Percentiles rank a stretch among this genome's conserved stretches.
Conservation (phyloP, 2,888 invertebrate species). For the Nymphalis polychloros region DNA sequence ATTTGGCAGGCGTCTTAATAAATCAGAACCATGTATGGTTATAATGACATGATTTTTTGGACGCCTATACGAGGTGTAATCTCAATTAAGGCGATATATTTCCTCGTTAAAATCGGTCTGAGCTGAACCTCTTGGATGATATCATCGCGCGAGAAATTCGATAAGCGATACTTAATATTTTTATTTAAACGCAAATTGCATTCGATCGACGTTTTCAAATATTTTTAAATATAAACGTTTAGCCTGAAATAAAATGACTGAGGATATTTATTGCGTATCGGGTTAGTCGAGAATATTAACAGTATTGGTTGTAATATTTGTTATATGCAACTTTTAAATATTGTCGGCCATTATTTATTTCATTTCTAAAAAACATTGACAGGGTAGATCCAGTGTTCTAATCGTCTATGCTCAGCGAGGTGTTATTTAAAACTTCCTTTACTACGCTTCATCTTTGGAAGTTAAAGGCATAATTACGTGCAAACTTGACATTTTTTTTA, state of each 20-base stretch:
- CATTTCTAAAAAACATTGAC: background rate
- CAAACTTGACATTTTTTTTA: constrained; percentile 26
- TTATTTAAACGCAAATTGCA: constrained; percentile 14
- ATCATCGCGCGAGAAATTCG: constrained; percentile 48
- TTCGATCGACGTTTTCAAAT: constrained; percentile 12
- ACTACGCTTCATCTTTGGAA: constrained; percentile 5
- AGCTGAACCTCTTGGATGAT: constrained; percentile 62
- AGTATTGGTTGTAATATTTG: background rate
- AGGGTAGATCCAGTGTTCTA: background rate
- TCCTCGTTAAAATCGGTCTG: constrained; percentile 75
- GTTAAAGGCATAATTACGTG: constrained; percentile 33
- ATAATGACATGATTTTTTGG: constrained; percentile 76
- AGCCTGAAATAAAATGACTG: background rate
- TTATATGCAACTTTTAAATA: background rate
- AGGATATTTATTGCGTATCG: background rate
- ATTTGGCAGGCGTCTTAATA: constrained; percentile 71
- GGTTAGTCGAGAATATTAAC: background rate
- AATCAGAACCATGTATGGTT: constrained; percentile 73
- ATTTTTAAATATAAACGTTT: constrained; percentile 11
- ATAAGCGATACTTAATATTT: constrained; percentile 25
- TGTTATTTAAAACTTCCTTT: constrained; percentile 31
- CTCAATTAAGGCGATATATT: constrained; percentile 78
- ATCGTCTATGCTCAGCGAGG: constrained; percentile 23
- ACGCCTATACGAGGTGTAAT: constrained; percentile 69
- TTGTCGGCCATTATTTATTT: background rate